Percentiles rank a stretch among this genome's conserved stretches.
These are phyloP conservation scores for Chaetophractus vellerosus DNA, from an alignment of 2,797 vertebrate genomes.

Conservation along the genomic window DNA sequence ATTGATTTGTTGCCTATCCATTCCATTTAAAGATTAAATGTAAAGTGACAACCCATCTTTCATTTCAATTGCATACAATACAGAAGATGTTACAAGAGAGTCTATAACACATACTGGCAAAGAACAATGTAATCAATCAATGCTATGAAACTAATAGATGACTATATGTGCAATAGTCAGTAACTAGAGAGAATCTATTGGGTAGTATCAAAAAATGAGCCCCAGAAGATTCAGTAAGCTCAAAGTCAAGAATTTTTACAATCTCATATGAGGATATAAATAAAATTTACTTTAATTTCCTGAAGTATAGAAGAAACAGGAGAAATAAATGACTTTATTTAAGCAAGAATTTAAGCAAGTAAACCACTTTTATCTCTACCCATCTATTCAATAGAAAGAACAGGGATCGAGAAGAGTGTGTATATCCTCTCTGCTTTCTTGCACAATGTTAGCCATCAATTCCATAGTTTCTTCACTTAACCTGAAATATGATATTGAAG, in stretches of 20 bases:
- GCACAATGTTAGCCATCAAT: not conserved
- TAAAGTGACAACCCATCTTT: constrained; percentile 26
- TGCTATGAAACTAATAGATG: constrained; percentile 39
- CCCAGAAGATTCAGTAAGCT: not conserved
- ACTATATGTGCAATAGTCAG: not conserved
- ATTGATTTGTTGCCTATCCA: constrained; percentile 21
- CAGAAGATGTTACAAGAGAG: not conserved
- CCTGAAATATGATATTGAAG: constrained; percentile 37
- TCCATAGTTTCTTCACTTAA: constrained; percentile 32
- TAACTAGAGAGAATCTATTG: not conserved
- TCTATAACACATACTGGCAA: not conserved
- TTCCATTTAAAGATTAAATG: constrained; percentile 35
- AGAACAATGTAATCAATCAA: not conserved
- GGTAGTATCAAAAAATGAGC: not conserved
- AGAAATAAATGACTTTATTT: not conserved
- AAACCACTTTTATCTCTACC: not conserved
- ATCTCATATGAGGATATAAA: not conserved
- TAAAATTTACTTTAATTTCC: not conserved
- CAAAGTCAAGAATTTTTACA: constrained; percentile 49
- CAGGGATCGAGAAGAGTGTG: constrained; percentile 17
- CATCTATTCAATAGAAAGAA: not conserved
- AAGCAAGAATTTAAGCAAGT: constrained; percentile 48
- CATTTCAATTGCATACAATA: not conserved
- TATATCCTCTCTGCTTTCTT: not conserved
- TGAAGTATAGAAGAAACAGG: constrained; percentile 19